These are phyloP conservation scores for Sylvia atricapilla DNA, from an alignment of 2,113 vertebrate genomes.

Conservation along the genomic window DNA sequence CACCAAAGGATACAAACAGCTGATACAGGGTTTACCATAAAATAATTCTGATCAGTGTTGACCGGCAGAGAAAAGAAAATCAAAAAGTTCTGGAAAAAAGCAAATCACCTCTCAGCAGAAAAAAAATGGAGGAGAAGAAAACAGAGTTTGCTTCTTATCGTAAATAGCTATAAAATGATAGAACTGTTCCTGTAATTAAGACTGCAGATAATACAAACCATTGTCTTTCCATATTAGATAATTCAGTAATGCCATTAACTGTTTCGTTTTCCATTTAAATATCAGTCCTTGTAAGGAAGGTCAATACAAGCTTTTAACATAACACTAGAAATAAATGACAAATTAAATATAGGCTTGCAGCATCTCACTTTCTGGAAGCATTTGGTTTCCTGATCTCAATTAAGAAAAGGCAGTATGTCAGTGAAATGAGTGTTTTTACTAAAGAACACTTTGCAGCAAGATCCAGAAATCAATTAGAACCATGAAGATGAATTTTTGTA, in stretches of 20 bases:
- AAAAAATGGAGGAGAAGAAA: background rate
- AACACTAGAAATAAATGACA: background rate
- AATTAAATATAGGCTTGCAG: background rate
- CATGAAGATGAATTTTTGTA: background rate
- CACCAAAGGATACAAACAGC: background rate
- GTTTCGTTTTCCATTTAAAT: conserved; percentile 6
- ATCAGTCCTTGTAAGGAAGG: background rate
- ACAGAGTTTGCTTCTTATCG: background rate
- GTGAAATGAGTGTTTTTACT: background rate
- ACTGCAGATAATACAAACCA: background rate
- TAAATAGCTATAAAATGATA: background rate
- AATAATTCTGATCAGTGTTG: background rate
- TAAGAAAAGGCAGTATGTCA: background rate
- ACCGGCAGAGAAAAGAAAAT: background rate
- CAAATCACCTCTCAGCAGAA: background rate
- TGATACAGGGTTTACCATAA: background rate
- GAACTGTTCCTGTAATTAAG: conserved; percentile 20
- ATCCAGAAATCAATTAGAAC: background rate
- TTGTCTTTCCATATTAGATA: conserved; percentile 3
- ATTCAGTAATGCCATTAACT: conserved; percentile 16
- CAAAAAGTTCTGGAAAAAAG: background rate
- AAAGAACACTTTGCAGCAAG: background rate
- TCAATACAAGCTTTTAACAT: conserved; percentile 39
- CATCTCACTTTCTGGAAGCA: background rate
- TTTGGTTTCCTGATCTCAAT: background rate